Evolutionary conservation across 2,797 vertebrate genomes (phyloP), one percentile per base, ranked within the genome.

Genomic region (Sphenopsis melanotis): DNA sequence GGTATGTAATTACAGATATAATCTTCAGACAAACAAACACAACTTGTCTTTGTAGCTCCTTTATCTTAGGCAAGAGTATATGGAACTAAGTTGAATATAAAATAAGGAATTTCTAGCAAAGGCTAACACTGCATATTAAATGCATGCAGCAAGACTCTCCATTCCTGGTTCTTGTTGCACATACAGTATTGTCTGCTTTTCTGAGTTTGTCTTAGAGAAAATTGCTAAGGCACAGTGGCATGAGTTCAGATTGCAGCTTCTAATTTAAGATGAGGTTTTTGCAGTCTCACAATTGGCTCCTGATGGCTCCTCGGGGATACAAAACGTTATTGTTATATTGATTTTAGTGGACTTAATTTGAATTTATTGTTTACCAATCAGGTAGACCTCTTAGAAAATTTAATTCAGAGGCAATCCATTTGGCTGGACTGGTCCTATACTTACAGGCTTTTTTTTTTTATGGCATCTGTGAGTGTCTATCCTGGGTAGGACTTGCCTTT

Each of bases 281-380:
- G n/a, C 65, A 86, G 36, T 81, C 77, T 95, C 85, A 57, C 41
- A 68, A 4, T 60, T 96, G 91, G 84, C 71, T 92, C 30, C 34
- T 8, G 4, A 74, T 95, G 47, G 37, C 68, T 94, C 87, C 76
- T 90, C 1, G 0, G 91, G 74, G 92, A 87, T 81, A 69, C 6
- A 36, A 37, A 86, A 78, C 91, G 66, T 63, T 89, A 93, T 79
- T 91, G 42, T 81, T 86, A 24, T 60, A 96, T 96, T 84, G 94
- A 96, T 91, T 95, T 91, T 83, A 46, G 61, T 76, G 66, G 44
- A 70, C 63, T 89, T 95, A 94, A 95, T 96, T 94, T 87, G 86
- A 92, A 96, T 95, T 92, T 95, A 92, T 96, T 96, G 81, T 89
- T 93, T 71, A 70, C 81, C 74, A 80, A 74, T 92, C 92, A 92